A percentile compares a stretch with the other conserved stretches of the same genome.
These are phyloP conservation scores for Gobio occitaniae DNA, from an alignment of 2,797 vertebrate genomes.

Conservation along the genomic window DNA sequence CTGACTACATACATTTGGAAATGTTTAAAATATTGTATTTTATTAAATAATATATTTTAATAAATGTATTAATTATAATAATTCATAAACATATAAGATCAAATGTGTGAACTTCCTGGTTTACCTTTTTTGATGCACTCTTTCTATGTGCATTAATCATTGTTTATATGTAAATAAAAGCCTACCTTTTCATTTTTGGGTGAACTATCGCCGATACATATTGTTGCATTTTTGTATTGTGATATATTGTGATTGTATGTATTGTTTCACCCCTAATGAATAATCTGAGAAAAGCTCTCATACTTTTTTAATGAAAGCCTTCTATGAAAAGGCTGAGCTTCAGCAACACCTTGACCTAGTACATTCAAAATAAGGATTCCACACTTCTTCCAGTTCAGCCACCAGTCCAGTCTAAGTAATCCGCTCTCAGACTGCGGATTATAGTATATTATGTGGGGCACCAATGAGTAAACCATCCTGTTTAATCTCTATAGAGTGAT, in stretches of 20 bases:
- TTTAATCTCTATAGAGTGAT: slow-evolving; percentile 26
- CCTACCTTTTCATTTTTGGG: not conserved
- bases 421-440: slow-evolving; percentile 38
- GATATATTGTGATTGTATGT: not conserved
- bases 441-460: slow-evolving; percentile 24
- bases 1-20: not conserved
- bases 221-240: not conserved
- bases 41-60: not conserved
- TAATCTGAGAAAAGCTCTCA: not conserved
- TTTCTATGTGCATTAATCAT: not conserved
- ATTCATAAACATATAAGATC: not conserved
- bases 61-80: not conserved
- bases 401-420: slow-evolving; percentile 30
- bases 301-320: not conserved
- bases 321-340: slow-evolving; percentile 6
- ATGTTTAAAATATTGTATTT: not conserved
- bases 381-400: slow-evolving; percentile 20
- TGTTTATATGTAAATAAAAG: not conserved
- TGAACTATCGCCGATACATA: not conserved
- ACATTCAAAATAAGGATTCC: slow-evolving; percentile 15
- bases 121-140: not conserved
- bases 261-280: not conserved
- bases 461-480: slow-evolving; percentile 16
- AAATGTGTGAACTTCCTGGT: not conserved
- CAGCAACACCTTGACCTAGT: not conserved